Conservation (phyloP, 2,113 vertebrate species). For the Tichodroma muraria region DNA sequence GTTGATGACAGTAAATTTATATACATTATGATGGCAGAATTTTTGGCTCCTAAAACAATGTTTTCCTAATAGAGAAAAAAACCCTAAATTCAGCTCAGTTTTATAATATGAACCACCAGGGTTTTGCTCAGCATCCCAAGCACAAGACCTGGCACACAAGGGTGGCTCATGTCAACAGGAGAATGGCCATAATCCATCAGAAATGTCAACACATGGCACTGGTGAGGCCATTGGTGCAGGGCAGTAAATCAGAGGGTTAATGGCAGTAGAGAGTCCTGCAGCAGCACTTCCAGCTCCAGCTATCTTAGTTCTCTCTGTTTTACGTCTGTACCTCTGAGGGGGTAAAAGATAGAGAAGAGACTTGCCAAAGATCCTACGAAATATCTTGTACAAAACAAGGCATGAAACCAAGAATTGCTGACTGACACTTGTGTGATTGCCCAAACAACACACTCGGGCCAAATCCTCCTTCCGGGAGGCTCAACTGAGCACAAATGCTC, state of each 20-base stretch:
- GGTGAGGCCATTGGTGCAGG: background rate
- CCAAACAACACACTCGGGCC: background rate
- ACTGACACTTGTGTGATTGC: background rate
- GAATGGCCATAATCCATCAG: background rate
- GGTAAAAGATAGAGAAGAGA: background rate
- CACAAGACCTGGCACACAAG: fast-evolving
- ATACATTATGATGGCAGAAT: background rate
- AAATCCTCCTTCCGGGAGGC: background rate
- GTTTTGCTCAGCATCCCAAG: background rate
- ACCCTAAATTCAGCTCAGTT: background rate
- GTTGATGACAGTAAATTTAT: background rate
- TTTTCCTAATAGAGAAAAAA: background rate
- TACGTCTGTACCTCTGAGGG: background rate
- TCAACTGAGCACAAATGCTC: background rate
- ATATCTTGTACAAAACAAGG: background rate
- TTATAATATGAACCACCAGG: background rate
- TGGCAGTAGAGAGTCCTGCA: background rate
- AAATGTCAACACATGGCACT: background rate
- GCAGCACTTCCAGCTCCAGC: background rate
- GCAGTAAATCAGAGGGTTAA: background rate
- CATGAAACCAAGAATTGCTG: background rate
- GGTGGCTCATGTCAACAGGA: background rate
- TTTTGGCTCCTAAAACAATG: background rate
- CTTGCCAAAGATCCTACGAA: background rate
- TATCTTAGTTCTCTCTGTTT: background rate